phyloP scores from a whole-genome alignment of 2,113 vertebrate species.

The Salvelinus namaycush region DNA sequence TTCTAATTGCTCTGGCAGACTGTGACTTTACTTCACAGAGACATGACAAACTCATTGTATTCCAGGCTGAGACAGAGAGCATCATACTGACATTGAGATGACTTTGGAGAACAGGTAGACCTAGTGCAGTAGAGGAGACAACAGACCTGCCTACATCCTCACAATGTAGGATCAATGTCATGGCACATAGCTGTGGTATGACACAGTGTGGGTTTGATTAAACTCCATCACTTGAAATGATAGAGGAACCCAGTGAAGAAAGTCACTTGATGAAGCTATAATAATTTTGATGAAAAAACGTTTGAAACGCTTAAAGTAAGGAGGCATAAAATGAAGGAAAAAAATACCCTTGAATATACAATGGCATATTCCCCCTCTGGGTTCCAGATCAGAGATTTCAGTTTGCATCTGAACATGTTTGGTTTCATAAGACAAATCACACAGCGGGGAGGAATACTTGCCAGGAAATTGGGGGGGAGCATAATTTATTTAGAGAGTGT shows the following conservation, averaged over 20 bases:
- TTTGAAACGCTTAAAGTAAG: background rate
- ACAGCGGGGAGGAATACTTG: constrained; percentile 26
- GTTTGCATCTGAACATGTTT: constrained; percentile 3
- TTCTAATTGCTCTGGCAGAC: background rate
- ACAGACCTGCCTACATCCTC: background rate
- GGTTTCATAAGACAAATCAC: constrained; percentile 35
- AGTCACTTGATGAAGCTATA: background rate
- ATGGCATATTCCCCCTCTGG: background rate
- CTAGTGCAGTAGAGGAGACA: background rate
- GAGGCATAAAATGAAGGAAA: background rate
- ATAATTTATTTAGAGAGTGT: constrained; percentile 45
- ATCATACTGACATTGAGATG: too few species aligned
- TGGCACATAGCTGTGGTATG: background rate
- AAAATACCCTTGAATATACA: background rate
- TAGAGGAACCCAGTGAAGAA: background rate
- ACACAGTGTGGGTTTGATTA: background rate
- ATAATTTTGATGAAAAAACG: background rate
- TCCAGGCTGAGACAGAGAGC: background rate
- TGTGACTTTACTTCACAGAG: background rate
- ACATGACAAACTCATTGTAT: background rate
- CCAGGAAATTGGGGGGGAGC: constrained; percentile 37
- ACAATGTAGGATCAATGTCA: background rate
- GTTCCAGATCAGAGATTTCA: background rate
- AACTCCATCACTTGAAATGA: background rate
- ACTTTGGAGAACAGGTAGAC: background rate